A percentile compares a stretch with the other conserved stretches of the same genome.
Evolutionary conservation across 2,113 vertebrate species (phyloP).

Genomic region (Amia ocellicauda): DNA sequence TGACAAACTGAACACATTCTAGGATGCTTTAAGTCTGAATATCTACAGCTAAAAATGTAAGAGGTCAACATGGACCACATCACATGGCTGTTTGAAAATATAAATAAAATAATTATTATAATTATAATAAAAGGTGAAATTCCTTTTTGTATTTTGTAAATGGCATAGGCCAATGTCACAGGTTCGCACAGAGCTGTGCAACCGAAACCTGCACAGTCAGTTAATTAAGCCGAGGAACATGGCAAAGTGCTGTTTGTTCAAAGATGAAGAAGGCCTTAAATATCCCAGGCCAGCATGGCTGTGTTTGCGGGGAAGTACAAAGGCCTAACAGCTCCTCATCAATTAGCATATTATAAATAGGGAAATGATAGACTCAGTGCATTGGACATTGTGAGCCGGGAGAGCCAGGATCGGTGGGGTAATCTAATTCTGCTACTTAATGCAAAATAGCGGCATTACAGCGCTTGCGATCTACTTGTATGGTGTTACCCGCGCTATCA

Average conservation of each 20-base stretch:
- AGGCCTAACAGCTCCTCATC: neutral
- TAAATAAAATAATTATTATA: too few species aligned
- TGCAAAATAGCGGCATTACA: conserved; percentile 43
- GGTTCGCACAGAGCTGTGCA: neutral
- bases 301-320: conserved; percentile 45
- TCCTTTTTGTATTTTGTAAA: too few species aligned
- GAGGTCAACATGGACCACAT: too few species aligned
- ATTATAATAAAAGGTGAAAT: too few species aligned
- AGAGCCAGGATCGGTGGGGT: conserved; percentile 23
- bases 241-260: neutral
- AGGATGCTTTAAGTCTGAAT: too few species aligned
- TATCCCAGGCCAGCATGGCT: neutral
- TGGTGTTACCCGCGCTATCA: conserved; percentile 89
- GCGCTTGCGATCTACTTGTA: conserved; percentile 38
- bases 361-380: neutral
- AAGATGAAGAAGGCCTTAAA: neutral
- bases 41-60: too few species aligned
- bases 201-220: too few species aligned
- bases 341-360: conserved; percentile 21
- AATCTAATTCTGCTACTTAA: conserved; percentile 43
- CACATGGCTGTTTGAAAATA: too few species aligned
- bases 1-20: too few species aligned
- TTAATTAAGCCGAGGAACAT: neutral
- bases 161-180: too few species aligned
- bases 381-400: neutral